A percentile compares a stretch with the other conserved stretches of the same genome.
Evolutionary conservation across 2,113 vertebrate species (phyloP).

Genomic region (Laterallus jamaicensis): DNA sequence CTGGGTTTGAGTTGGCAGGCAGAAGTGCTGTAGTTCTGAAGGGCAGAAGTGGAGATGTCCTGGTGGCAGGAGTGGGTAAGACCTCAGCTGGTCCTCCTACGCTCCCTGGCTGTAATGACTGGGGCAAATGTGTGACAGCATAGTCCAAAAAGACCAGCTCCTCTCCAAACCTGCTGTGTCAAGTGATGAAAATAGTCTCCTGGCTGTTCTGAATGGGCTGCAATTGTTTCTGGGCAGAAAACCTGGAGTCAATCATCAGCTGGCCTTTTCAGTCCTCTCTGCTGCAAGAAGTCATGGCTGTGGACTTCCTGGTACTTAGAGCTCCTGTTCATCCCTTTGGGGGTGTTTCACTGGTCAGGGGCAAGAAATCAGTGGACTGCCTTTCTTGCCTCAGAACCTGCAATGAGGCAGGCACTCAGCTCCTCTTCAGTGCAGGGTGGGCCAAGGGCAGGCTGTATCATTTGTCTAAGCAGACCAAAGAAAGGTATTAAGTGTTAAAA

Average conservation of each 20-base stretch:
- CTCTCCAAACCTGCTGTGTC: not conserved
- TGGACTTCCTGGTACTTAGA: not conserved
- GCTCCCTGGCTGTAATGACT: not conserved
- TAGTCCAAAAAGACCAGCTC: not conserved
- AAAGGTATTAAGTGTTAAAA: constrained; percentile 43
- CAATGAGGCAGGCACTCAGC: not conserved
- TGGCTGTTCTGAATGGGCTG: not conserved
- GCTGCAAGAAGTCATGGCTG: not conserved
- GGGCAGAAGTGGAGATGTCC: not conserved
- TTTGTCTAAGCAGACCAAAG: constrained; percentile 7
- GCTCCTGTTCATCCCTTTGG: not conserved
- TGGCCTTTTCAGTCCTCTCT: not conserved
- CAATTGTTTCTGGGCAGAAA: not conserved
- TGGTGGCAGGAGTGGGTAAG: not conserved
- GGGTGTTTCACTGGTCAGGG: not conserved
- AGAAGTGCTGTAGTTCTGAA: not conserved
- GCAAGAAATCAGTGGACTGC: not conserved
- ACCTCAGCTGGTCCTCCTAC: not conserved
- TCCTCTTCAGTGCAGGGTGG: not conserved
- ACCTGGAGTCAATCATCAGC: not conserved
- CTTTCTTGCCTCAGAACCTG: not conserved
- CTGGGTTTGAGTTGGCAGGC: constrained; percentile 10
- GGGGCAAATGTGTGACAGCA: not conserved
- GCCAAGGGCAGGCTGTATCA: not conserved
- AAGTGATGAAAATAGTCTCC: not conserved